Percentiles rank a stretch among this genome's conserved stretches.
Conservation (phyloP, 2,797 vertebrate genomes). For the Enteromius paludinosus region DNA sequence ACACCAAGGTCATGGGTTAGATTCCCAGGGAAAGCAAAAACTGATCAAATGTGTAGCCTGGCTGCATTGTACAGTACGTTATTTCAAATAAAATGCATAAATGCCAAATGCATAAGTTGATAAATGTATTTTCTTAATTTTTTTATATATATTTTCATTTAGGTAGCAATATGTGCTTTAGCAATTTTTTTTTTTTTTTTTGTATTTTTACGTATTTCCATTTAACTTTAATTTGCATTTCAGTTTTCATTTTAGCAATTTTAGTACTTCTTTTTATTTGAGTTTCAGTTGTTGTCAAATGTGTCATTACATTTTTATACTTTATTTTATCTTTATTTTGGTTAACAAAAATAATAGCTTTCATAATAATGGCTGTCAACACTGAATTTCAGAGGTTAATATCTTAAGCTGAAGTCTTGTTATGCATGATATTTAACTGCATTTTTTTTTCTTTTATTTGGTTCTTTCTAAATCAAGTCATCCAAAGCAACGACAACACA, state of each 20-base stretch:
- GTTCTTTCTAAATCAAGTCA: constrained; percentile 4
- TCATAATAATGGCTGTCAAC: constrained; percentile 1
- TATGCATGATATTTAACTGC: background rate
- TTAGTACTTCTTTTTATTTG: background rate
- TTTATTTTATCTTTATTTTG: background rate
- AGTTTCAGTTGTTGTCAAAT: background rate
- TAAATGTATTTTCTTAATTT: background rate
- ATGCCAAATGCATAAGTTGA: background rate
- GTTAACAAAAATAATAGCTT: background rate
- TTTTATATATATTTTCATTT: background rate
- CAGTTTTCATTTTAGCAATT: background rate
- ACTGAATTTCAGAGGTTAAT: background rate
- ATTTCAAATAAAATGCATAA: background rate
- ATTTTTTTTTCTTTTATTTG: background rate
- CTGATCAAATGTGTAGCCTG: background rate
- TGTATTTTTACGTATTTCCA: background rate
- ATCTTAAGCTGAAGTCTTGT: no score
- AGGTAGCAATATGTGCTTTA: background rate
- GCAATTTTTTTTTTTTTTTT: background rate
- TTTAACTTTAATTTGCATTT: background rate
- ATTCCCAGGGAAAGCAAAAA: background rate
- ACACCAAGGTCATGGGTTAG: background rate
- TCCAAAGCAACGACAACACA: background rate
- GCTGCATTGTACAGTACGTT: background rate
- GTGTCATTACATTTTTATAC: background rate